These are phyloP conservation scores for Erpobdella octoculata DNA, from an alignment of 2,888 invertebrate genomes.

Conservation along the genomic window DNA sequence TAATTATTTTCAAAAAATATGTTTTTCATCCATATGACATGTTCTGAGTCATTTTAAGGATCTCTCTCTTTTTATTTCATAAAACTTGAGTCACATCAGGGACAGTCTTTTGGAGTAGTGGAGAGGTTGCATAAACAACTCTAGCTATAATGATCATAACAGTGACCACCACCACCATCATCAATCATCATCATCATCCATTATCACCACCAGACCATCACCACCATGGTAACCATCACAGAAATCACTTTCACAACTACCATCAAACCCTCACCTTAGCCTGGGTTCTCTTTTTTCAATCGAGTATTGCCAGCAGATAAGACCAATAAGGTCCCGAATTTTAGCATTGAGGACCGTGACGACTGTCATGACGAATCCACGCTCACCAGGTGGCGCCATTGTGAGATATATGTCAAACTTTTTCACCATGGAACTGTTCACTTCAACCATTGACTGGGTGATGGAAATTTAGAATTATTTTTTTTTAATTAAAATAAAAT, in stretches of 20 bases:
- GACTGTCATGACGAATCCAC: slow-evolving; percentile 71
- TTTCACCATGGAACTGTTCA: slow-evolving; percentile 67
- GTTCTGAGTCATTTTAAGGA: too few relatives aligned
- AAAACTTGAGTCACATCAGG: too few relatives aligned
- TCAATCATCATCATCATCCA: neutral
- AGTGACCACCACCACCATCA: neutral
- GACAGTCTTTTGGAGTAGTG: too few relatives aligned
- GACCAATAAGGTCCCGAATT: slow-evolving; percentile 78
- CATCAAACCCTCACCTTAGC: slow-evolving; percentile 48
- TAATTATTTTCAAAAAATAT: too few relatives aligned
- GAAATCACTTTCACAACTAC: too few relatives aligned
- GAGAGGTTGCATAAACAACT: too few relatives aligned
- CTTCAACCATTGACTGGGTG: slow-evolving; percentile 39
- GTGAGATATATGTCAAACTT: slow-evolving; percentile 82
- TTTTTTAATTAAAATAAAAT: too few relatives aligned
- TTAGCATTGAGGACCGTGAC: slow-evolving; percentile 74
- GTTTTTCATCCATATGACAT: too few relatives aligned
- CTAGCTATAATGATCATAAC: neutral
- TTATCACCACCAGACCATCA: too few relatives aligned
- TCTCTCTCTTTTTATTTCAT: too few relatives aligned
- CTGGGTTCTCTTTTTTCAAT: slow-evolving; percentile 59
- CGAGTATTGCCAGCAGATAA: slow-evolving; percentile 67
- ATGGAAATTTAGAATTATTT: too few relatives aligned
- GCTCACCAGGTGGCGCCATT: slow-evolving; percentile 71
- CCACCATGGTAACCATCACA: too few relatives aligned